These are phyloP conservation scores for Chaetura pelagica DNA, from an alignment of 2,113 vertebrate species.

Conservation along the genomic window DNA sequence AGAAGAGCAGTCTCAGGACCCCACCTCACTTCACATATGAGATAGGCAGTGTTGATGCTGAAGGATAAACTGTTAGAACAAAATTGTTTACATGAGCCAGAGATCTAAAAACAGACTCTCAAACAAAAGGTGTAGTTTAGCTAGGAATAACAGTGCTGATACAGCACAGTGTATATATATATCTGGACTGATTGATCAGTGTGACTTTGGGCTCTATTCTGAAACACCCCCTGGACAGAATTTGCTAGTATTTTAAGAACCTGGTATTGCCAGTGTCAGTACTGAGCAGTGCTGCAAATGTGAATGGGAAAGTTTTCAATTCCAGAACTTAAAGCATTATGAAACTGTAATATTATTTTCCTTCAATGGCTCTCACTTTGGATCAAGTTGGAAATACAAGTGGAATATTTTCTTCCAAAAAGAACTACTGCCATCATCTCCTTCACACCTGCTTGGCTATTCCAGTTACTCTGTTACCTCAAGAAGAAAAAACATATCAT, in stretches of 20 bases:
- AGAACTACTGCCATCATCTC: not conserved
- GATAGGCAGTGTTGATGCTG: not conserved
- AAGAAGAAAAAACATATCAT: not conserved
- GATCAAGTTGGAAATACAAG: not conserved
- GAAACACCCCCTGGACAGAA: not conserved
- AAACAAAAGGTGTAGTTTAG: not conserved
- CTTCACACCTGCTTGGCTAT: not conserved
- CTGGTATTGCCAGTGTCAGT: not conserved
- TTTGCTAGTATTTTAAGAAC: not conserved
- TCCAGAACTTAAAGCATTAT: not conserved
- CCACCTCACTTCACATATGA: not conserved
- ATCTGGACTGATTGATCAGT: not conserved
- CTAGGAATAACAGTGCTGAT: not conserved
- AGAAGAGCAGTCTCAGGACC: not conserved
- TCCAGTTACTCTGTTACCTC: not conserved
- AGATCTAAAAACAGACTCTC: not conserved
- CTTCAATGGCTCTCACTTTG: not conserved
- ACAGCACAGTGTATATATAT: not conserved
- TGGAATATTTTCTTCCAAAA: not conserved
- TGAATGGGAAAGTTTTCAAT: not conserved
- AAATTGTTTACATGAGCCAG: not conserved
- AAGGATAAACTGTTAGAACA: not conserved
- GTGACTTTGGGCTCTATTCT: not conserved
- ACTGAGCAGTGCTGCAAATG: not conserved
- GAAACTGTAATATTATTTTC: rapidly evolving